phyloP scores from a whole-genome alignment of 1,140 invertebrate genomes.

The Steinernema feltiae region DNA sequence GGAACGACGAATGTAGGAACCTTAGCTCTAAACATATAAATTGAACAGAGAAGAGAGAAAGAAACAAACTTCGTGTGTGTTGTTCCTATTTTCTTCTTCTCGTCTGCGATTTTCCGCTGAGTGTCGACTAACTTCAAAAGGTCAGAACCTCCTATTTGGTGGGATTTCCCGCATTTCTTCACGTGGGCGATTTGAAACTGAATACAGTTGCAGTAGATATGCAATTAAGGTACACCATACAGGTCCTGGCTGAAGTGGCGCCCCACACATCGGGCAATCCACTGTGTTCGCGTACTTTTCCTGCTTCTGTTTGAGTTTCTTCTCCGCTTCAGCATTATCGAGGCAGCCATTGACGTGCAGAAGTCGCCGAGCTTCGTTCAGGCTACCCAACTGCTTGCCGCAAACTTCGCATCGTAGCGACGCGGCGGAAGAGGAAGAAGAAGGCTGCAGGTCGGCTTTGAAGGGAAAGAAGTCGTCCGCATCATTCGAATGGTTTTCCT shows the following conservation, averaged over 20 bases:
- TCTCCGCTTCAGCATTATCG: not conserved
- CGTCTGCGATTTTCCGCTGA: conserved; percentile 1
- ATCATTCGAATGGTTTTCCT: not conserved
- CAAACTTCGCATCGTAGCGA: not conserved
- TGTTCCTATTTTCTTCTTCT: conserved; percentile 6
- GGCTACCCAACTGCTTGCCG: not conserved
- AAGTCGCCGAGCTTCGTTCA: not conserved
- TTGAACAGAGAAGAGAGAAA: not conserved
- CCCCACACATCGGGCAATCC: not conserved
- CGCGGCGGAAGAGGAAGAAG: not conserved
- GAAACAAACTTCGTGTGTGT: not conserved
- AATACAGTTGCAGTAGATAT: not conserved
- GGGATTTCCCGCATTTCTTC: conserved; percentile 3
- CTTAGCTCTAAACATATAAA: not conserved
- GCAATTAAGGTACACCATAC: not conserved
- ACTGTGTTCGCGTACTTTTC: not conserved
- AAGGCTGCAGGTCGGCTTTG: not conserved
- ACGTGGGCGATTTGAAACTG: conserved; percentile 14
- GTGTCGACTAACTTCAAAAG: not conserved
- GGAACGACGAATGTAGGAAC: not conserved
- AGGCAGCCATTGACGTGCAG: conserved; percentile 1
- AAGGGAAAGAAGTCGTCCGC: not conserved
- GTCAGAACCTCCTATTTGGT: not conserved
- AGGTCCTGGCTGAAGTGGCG: not conserved
- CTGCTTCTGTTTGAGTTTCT: not conserved